Evolutionary conservation across 2,888 invertebrate species (phyloP).

Genomic region (Pseudococcus jackbeardsleyi): DNA sequence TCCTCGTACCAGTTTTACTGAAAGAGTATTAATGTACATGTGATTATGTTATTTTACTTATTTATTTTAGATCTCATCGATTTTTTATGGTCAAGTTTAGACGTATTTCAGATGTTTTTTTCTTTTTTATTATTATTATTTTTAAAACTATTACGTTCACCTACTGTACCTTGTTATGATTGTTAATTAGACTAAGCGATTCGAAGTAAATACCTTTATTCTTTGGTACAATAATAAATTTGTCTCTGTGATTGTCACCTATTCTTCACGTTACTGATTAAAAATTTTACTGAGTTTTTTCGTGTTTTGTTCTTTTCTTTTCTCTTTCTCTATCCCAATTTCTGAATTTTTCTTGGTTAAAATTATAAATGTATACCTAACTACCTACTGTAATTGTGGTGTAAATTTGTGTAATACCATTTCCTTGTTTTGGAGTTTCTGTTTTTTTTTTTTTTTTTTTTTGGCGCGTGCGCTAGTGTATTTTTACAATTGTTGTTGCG

Average conservation of each 20-base stretch:
- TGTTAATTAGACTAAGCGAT: conserved; percentile 29
- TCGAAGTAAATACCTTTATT: too few relatives aligned
- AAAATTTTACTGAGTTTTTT: neutral
- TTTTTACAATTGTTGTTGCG: conserved; percentile 59
- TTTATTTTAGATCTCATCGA: conserved; percentile 52
- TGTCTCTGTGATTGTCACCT: conserved; percentile 38
- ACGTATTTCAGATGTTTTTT: conserved; percentile 4
- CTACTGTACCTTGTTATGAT: too few relatives aligned
- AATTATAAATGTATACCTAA: too few relatives aligned
- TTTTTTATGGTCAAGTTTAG: conserved; percentile 34
- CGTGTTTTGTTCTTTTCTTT: neutral
- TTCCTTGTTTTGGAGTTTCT: conserved; percentile 10
- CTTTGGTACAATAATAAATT: conserved; percentile 48
- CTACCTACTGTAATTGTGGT: conserved; percentile 18
- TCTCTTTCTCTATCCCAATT: neutral
- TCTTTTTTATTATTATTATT: neutral
- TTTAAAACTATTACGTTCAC: neutral
- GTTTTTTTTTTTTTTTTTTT: too few relatives aligned
- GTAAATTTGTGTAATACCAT: conserved; percentile 30
- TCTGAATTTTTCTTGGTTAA: neutral
- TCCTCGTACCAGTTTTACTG: neutral
- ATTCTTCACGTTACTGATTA: conserved; percentile 11
- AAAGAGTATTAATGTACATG: conserved; percentile 39
- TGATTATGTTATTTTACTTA: conserved; percentile 55
- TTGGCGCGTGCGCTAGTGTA: conserved; percentile 50